Conservation (phyloP, 1,140 invertebrate species). For the Brachionus calyciflorus region DNA sequence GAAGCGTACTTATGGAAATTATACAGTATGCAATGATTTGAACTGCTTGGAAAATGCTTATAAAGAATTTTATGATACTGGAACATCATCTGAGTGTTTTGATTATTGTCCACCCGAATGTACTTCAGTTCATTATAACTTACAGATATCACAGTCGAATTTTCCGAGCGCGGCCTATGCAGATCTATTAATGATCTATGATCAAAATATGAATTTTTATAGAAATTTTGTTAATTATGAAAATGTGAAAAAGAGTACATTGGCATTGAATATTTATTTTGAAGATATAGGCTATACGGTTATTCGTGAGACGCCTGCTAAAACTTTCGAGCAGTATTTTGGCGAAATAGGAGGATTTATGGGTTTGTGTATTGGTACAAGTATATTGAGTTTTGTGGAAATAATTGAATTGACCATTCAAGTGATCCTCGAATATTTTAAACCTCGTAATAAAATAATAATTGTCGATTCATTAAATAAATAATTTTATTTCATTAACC, state of each 20-base stretch:
- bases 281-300: constrained; percentile 13
- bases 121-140: constrained; percentile 1
- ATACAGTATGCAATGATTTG: neutral
- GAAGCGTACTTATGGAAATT: neutral
- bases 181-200: neutral
- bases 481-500: neutral
- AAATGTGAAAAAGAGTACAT: neutral
- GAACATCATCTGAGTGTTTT: neutral
- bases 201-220: neutral
- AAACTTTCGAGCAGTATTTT: neutral
- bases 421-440: neutral
- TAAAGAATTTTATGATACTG: neutral
- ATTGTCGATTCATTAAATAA: neutral
- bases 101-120: constrained; percentile 5
- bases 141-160: neutral
- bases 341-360: neutral
- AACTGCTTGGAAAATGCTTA: neutral
- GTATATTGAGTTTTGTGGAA: neutral
- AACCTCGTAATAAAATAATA: neutral
- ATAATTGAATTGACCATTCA: neutral
- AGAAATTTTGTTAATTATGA: constrained; percentile 13
- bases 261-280: constrained; percentile 1
- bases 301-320: neutral
- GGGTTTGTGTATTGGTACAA: constrained; percentile 10
- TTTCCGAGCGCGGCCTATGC: neutral